Percentiles rank a stretch among this genome's conserved stretches.
phyloP scores from a whole-genome alignment of 2,113 vertebrate species.

The Gnathonemus echidnorhynchus region DNA sequence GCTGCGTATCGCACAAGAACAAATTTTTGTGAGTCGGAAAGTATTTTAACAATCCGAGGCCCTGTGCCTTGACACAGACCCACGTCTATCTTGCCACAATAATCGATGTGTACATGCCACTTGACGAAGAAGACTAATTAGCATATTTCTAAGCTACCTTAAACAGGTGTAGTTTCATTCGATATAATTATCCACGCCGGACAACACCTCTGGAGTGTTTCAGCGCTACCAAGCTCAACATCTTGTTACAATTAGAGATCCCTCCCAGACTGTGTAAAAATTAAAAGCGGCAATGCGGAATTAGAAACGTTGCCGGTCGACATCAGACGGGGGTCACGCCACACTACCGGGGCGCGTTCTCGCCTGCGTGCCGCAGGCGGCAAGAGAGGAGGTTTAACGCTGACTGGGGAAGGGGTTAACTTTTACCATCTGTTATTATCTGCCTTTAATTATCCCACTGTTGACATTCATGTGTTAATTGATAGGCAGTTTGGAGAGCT shows the following conservation, averaged over 20 bases:
- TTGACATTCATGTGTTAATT: conserved; percentile 39
- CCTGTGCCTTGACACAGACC: background rate
- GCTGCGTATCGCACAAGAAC: background rate
- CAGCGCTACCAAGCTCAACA: background rate
- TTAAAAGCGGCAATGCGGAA: background rate
- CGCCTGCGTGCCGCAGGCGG: background rate
- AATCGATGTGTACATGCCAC: background rate
- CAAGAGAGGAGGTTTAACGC: conserved; percentile 3
- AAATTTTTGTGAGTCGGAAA: background rate
- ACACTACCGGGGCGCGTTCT: background rate
- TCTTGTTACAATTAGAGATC: background rate
- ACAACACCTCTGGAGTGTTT: background rate
- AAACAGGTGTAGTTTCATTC: background rate
- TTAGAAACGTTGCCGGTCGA: background rate
- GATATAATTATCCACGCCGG: background rate
- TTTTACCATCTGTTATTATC: conserved; percentile 40
- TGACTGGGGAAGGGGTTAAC: conserved; percentile 27
- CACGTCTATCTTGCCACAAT: background rate
- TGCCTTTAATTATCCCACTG: conserved; percentile 35
- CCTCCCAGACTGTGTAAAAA: background rate
- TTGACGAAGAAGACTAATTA: background rate
- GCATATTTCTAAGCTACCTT: background rate
- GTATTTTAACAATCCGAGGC: background rate
- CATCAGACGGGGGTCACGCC: background rate
- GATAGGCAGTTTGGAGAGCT: conserved; percentile 29